Conservation (phyloP, 2,113 vertebrate species). For the Carollia perspicillata region DNA sequence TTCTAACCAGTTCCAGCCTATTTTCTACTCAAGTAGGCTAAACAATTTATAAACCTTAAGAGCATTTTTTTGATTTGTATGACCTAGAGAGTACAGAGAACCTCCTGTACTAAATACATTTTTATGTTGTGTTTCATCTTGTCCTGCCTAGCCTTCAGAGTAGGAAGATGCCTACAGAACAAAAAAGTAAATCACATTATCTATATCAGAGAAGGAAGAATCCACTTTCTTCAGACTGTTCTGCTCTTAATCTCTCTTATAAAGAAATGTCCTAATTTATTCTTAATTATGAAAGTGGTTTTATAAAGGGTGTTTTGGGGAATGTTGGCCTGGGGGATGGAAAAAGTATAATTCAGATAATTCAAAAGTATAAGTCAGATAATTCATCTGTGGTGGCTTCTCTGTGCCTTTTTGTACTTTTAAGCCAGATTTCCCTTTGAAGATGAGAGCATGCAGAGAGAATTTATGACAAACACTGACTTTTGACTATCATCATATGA, state of each 20-base stretch:
- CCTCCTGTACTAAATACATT: neutral
- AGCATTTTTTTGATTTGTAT: neutral
- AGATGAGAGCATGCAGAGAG: neutral
- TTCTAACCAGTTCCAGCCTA: neutral
- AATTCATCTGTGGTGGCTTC: neutral
- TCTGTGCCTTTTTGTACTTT: neutral
- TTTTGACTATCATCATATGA: neutral
- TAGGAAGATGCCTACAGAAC: neutral
- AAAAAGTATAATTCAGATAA: neutral
- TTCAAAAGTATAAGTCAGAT: too few species aligned
- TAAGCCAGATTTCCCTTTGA: neutral
- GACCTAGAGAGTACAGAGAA: neutral
- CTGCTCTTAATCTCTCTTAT: neutral
- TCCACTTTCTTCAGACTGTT: neutral
- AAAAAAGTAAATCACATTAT: neutral
- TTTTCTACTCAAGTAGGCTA: neutral
- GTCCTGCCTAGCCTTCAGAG: neutral
- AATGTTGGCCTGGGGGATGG: neutral
- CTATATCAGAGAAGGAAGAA: neutral
- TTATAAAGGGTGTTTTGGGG: neutral
- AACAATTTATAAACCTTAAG: neutral
- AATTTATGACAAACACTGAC: neutral
- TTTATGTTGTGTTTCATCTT: neutral
- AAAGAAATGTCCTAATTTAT: neutral
- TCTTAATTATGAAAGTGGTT: neutral